These are phyloP conservation scores for Caprella mutica DNA, from an alignment of 2,888 invertebrate species.

Conservation along the genomic window DNA sequence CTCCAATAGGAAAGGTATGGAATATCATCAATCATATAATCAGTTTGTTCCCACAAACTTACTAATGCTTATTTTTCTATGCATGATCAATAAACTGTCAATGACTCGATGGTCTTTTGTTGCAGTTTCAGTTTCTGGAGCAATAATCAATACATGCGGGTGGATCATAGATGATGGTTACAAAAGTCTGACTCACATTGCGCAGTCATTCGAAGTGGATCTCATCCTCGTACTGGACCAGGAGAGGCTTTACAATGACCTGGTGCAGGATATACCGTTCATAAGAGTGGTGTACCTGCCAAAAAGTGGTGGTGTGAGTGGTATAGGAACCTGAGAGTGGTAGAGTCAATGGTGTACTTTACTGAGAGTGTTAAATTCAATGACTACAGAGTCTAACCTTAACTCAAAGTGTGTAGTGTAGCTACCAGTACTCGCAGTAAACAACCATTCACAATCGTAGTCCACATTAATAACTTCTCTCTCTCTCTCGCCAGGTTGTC, in stretches of 20 bases:
- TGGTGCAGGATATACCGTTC: slow-evolving; percentile 86
- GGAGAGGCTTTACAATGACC: slow-evolving; percentile 86
- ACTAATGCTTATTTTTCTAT: background rate
- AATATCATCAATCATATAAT: background rate
- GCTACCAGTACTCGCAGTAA: too few relatives aligned
- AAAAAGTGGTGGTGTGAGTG: slow-evolving; percentile 82
- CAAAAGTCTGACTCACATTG: slow-evolving; percentile 70
- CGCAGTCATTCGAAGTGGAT: slow-evolving; percentile 89
- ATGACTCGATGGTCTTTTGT: background rate
- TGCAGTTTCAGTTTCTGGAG: slow-evolving; percentile 56
- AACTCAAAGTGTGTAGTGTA: too few relatives aligned
- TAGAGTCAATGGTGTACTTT: too few relatives aligned
- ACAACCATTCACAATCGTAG: too few relatives aligned
- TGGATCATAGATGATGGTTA: slow-evolving; percentile 92
- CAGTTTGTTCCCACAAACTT: slow-evolving; percentile 27
- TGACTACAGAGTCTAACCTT: too few relatives aligned
- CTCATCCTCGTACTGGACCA: slow-evolving; percentile 91
- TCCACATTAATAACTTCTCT: too few relatives aligned
- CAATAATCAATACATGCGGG: slow-evolving; percentile 93
- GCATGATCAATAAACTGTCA: background rate
- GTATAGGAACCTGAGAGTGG: too few relatives aligned
- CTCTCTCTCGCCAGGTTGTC: too few relatives aligned
- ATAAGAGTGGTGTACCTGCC: slow-evolving; percentile 84
- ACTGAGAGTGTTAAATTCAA: too few relatives aligned
- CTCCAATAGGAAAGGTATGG: slow-evolving; percentile 68